Conservation (phyloP, 2,888 invertebrate genomes). For the Opisthograptis luteolata region DNA sequence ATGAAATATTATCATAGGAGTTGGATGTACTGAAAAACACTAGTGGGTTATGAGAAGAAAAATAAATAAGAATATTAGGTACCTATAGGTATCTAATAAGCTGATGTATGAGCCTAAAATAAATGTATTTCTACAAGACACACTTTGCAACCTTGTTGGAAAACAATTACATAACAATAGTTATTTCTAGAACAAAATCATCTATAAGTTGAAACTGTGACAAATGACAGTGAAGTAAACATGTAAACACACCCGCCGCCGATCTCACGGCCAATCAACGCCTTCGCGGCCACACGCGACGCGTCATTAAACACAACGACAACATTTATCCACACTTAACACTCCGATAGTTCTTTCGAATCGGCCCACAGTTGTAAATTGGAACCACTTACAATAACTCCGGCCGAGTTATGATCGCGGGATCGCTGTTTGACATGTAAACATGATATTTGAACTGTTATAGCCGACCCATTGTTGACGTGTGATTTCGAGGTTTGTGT, state of each 20-base stretch:
- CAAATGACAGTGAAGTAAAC: not conserved
- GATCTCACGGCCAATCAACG: conserved; percentile 35
- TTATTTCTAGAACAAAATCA: too few species aligned
- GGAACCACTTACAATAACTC: conserved; percentile 34
- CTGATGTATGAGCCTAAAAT: too few species aligned
- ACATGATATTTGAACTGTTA: conserved; percentile 39
- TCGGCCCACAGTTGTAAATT: conserved; percentile 40
- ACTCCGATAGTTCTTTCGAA: conserved; percentile 39
- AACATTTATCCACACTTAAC: conserved; percentile 63
- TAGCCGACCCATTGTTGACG: conserved; percentile 19
- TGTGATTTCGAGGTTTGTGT: conserved; percentile 18
- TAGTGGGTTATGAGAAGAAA: too few species aligned
- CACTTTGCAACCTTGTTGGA: too few species aligned
- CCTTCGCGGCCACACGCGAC: conserved; percentile 62
- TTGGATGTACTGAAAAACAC: too few species aligned
- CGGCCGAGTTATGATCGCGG: conserved; percentile 34
- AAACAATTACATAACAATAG: too few species aligned
- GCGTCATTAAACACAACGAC: conserved; percentile 68
- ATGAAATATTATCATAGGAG: too few species aligned
- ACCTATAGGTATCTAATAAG: too few species aligned
- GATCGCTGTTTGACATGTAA: conserved; percentile 43
- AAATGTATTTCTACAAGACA: too few species aligned
- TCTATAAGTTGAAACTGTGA: too few species aligned
- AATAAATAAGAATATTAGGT: too few species aligned
- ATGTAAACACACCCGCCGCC: conserved; percentile 34